Conservation (phyloP, 2,888 invertebrate genomes). For the Podabrus alpinus region DNA sequence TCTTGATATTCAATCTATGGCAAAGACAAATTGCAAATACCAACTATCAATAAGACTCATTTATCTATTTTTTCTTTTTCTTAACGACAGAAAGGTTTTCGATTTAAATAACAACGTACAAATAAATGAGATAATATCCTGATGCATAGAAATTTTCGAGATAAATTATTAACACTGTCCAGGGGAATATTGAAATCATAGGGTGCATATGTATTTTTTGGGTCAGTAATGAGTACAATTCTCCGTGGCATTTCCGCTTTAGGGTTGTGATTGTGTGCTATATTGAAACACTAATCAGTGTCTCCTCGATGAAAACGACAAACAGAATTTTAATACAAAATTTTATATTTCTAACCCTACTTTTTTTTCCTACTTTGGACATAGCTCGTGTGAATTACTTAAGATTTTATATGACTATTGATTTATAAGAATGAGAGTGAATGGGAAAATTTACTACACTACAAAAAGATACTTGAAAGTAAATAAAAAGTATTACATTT, state of each 20-base stretch:
- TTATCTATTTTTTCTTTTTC: conserved; percentile 26
- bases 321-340: not conserved
- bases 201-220: conserved; percentile 55
- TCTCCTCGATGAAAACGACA: conserved; percentile 23
- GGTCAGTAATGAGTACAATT: conserved; percentile 51
- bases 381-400: not conserved
- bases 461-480: conserved; percentile 27
- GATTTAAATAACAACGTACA: conserved; percentile 34
- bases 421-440: not conserved
- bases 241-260: conserved; percentile 48
- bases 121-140: conserved; percentile 51
- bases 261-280: conserved; percentile 50
- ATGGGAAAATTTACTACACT: not conserved
- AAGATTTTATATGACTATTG: not conserved
- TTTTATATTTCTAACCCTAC: not conserved
- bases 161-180: conserved; percentile 54
- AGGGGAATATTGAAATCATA: conserved; percentile 52
- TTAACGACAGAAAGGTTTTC: conserved; percentile 18
- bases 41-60: conserved; percentile 19
- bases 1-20: not conserved
- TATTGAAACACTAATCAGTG: conserved; percentile 54
- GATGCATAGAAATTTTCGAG: conserved; percentile 46
- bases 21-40: conserved; percentile 3
- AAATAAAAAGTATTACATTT: conserved; percentile 40
- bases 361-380: not conserved